Conservation (phyloP, 2,888 invertebrate species). For the Kryphioiulus occultus region DNA sequence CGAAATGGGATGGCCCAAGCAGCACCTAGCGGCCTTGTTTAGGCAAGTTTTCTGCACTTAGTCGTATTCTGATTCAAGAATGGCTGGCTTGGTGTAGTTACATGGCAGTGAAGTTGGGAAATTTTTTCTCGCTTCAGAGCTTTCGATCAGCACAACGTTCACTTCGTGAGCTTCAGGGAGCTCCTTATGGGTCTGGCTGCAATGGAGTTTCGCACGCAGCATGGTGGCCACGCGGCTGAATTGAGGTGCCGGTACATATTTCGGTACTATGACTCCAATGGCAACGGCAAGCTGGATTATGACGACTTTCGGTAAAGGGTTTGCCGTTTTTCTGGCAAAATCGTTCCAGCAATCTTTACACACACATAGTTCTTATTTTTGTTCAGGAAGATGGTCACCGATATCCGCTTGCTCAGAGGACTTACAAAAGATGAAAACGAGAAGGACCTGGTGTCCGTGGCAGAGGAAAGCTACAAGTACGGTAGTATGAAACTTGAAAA, state of each 20-base stretch:
- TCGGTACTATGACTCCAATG: slow-evolving; percentile 70
- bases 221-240: slow-evolving; percentile 72
- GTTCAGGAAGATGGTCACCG: slow-evolving; percentile 1
- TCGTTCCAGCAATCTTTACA: neutral
- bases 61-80: too few relatives aligned
- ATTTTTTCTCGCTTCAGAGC: slow-evolving; percentile 63
- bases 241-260: slow-evolving; percentile 76
- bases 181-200: slow-evolving; percentile 71
- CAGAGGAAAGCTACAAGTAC: slow-evolving; percentile 3
- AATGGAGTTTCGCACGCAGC: slow-evolving; percentile 71
- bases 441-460: neutral
- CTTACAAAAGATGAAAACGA: neutral
- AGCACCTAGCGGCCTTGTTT: neutral
- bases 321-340: neutral
- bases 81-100: too few relatives aligned
- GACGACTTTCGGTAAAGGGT: slow-evolving; percentile 66
- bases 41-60: neutral
- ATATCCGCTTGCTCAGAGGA: neutral
- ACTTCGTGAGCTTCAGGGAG: slow-evolving; percentile 69
- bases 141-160: slow-evolving; percentile 67
- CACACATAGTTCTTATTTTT: neutral
- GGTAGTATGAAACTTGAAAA: neutral
- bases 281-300: slow-evolving; percentile 67
- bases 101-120: neutral
- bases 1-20: slow-evolving; percentile 6